phyloP scores from a whole-genome alignment of 2,888 invertebrate species.

The Plagiodera versicolora region DNA sequence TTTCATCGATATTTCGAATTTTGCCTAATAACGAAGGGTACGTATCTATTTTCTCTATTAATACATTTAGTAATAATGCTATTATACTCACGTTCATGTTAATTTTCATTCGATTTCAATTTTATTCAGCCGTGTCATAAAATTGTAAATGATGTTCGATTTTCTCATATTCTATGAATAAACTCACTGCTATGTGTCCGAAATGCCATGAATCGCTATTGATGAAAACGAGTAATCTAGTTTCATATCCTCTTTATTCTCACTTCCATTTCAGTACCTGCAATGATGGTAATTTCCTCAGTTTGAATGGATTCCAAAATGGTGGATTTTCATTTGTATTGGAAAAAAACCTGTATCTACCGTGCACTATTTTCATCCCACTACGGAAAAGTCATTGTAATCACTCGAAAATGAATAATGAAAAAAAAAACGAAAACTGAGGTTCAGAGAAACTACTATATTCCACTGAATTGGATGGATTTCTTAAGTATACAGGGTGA shows the following conservation, averaged over 20 bases:
- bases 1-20: too few relatives aligned
- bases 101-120: constrained; percentile 24
- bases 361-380: too few relatives aligned
- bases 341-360: neutral
- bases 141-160: constrained; percentile 24
- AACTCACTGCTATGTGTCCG: neutral
- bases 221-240: constrained; percentile 20
- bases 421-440: too few relatives aligned
- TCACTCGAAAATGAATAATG: neutral
- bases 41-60: neutral
- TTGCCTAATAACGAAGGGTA: neutral
- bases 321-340: neutral
- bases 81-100: constrained; percentile 21
- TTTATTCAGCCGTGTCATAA: constrained; percentile 24
- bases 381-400: too few relatives aligned
- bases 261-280: constrained; percentile 15
- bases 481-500: too few relatives aligned
- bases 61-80: neutral
- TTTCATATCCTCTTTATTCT: constrained; percentile 20
- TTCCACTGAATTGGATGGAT: too few relatives aligned
- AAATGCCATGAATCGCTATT: constrained; percentile 16
- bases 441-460: too few relatives aligned
- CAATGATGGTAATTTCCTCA: constrained; percentile 21
- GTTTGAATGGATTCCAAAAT: neutral
- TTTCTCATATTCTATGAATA: neutral